Percentiles rank a stretch among this genome's conserved stretches.
These are phyloP conservation scores for Chalcosyrphus nemorum DNA, from an alignment of 2,888 invertebrate species.

Conservation along the genomic window DNA sequence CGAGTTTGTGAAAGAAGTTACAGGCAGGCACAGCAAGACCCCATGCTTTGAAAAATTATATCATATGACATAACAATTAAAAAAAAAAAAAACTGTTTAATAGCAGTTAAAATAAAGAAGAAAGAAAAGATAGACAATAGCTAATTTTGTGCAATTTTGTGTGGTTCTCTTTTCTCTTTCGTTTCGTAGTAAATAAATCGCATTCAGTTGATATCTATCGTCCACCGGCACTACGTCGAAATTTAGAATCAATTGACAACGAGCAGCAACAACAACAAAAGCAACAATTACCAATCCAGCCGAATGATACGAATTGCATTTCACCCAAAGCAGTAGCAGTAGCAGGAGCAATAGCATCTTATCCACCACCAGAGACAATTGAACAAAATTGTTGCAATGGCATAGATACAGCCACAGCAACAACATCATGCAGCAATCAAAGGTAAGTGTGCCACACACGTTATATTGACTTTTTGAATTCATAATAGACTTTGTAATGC, in stretches of 20 bases:
- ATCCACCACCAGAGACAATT: slow-evolving; percentile 1
- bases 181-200: slow-evolving; percentile 77
- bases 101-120: slow-evolving; percentile 14
- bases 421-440: slow-evolving; percentile 80
- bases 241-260: slow-evolving; percentile 75
- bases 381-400: slow-evolving; percentile 52
- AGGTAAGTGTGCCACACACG: slow-evolving; percentile 73
- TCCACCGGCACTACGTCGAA: slow-evolving; percentile 83
- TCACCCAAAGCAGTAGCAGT: slow-evolving; percentile 36
- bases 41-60: slow-evolving; percentile 31
- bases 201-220: slow-evolving; percentile 83
- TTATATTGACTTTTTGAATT: slow-evolving; percentile 22
- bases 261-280: slow-evolving; percentile 70
- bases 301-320: slow-evolving; percentile 59
- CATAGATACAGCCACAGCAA: slow-evolving; percentile 77
- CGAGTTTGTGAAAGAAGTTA: slow-evolving; percentile 54
- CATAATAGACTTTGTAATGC: slow-evolving; percentile 14
- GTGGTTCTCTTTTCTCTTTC: slow-evolving; percentile 13
- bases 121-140: not conserved
- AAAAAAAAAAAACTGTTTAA: slow-evolving; percentile 12
- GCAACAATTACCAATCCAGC: slow-evolving; percentile 53
- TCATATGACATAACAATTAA: slow-evolving; percentile 57
- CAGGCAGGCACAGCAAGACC: slow-evolving; percentile 35
- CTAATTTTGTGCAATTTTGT: slow-evolving; percentile 40
- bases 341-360: too few species aligned